phyloP scores from a whole-genome alignment of 2,797 vertebrate species.

The Gambelia wislizenii region DNA sequence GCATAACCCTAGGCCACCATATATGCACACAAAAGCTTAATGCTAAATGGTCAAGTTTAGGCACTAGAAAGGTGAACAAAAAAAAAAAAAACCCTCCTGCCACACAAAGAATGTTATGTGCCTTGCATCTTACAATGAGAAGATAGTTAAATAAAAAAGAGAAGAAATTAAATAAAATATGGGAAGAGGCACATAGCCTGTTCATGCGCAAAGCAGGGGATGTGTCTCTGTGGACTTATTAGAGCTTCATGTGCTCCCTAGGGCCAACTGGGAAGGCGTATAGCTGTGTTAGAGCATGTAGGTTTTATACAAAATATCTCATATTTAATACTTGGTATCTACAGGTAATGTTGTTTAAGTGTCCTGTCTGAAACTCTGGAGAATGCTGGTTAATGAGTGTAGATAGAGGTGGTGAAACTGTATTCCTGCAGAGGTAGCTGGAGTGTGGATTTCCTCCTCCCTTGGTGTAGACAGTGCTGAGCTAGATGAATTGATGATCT shows the following conservation, averaged over 20 bases:
- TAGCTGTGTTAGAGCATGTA: background rate
- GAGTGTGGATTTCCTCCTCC: background rate
- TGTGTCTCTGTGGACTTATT: background rate
- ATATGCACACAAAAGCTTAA: slow-evolving; percentile 24
- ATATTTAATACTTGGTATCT: background rate
- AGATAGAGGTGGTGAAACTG: background rate
- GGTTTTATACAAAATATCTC: background rate
- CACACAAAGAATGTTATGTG: background rate
- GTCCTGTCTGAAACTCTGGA: background rate
- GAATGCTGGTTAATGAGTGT: background rate
- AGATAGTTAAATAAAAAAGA: background rate
- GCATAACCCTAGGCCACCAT: slow-evolving; percentile 41
- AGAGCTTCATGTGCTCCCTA: background rate
- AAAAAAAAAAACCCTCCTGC: background rate
- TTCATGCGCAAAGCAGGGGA: background rate
- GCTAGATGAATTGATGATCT: no score
- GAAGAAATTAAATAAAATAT: background rate
- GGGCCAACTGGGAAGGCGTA: background rate
- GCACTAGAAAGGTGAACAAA: background rate
- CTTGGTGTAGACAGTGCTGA: background rate
- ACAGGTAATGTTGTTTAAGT: background rate
- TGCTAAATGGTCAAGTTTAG: background rate
- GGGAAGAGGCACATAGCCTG: background rate
- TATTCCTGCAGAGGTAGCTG: background rate
- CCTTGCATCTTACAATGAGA: background rate